Percentiles rank a stretch among this genome's conserved stretches.
Conservation (phyloP, 2,797 vertebrate genomes). For the Smutsia temminckii region DNA sequence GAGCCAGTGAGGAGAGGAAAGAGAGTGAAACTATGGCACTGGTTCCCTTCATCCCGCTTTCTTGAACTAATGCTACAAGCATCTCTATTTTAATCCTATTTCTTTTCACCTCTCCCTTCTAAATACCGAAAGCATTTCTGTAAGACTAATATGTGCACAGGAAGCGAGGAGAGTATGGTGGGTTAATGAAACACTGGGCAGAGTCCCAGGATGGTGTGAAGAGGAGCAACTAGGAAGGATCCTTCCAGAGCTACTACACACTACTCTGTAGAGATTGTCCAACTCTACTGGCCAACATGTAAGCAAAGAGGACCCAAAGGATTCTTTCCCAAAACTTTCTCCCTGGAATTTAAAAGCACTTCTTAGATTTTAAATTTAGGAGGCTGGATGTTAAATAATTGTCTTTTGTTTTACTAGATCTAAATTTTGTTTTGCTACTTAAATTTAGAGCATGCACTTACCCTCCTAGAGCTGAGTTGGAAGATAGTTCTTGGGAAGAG, state of each 20-base stretch:
- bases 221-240: not conserved
- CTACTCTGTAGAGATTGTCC: conserved; percentile 48
- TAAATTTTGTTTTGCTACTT: no score
- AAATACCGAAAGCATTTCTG: not conserved
- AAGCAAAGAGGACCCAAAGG: not conserved
- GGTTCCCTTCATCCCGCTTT: not conserved
- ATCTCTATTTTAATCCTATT: not conserved
- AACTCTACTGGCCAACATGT: not conserved
- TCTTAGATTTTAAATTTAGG: conserved; percentile 73
- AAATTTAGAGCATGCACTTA: conserved; percentile 28
- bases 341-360: conserved; percentile 54
- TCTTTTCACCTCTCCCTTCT: not conserved
- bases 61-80: not conserved
- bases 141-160: not conserved
- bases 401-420: conserved; percentile 48
- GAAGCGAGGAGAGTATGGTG: not conserved
- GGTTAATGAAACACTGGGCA: not conserved
- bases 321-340: not conserved
- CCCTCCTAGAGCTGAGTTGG: not conserved
- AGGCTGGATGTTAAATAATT: not conserved
- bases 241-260: not conserved
- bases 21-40: not conserved
- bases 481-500: conserved; percentile 45
- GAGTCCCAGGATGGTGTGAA: not conserved
- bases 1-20: not conserved